Base-by-base conservation (phyloP, 2,113 vertebrate species). In the Trachemys scripta region DNA sequence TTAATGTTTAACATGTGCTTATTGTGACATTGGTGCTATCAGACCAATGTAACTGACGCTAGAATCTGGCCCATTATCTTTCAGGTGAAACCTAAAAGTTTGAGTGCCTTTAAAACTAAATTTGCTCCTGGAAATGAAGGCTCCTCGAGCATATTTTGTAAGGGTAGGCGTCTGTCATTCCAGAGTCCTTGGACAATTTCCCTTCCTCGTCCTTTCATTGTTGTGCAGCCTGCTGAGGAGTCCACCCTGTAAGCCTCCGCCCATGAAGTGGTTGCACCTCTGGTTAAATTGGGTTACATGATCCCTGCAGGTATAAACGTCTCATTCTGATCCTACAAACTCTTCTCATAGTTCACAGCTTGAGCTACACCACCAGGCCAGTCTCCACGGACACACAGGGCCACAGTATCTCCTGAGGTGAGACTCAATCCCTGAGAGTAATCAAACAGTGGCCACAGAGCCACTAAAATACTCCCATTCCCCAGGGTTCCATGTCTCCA, bases 81-180 rank as follows among this genome's bases (percentile, higher is more conserved):
- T 91, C 53, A 91, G 80, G 86, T 20, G 22, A 57, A 90, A 65
- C 75, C 3, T 0, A 83, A 96, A 95, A 82, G 0, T 25, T 88
- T 27, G 65, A 38, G 17, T 76, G 45, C 89, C 93, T 72, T 92
- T 89, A 93, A 91, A 93, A 90, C 89, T 24, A 79, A 94, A 90
- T 87, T 86, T 1, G 17, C 85, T 92, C 35, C 24, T 78, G 75
- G 42, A 47, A 78, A 47, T 47, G 38, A 47, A 27, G 75, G 42
- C 5, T 47, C 13, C 25, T 16, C 24, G 22, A 78, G 75, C 42
- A 47, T 25, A 78, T 25, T 78, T 45, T 47, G 75, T 47, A 78
- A 72, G 35, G 12, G 13, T 27, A 27, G 42, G 24, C 8, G 42
- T 13, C 12, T 47, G n/a, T 72, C 45, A 47, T 78, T 78, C 75